phyloP scores from a whole-genome alignment of 2,888 invertebrate genomes.

The Hermaeophaga mercurialis region DNA sequence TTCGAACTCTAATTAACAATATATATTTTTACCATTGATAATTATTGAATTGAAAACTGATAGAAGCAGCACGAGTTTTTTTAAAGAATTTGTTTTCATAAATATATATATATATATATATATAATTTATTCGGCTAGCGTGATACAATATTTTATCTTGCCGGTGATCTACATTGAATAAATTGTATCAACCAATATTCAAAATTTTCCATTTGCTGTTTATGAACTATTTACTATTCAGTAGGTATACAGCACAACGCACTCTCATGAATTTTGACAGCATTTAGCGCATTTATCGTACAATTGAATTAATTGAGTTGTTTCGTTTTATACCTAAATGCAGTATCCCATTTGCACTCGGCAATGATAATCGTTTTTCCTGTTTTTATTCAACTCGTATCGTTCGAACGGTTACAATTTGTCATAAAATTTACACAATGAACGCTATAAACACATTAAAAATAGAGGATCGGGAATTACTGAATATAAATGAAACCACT shows the following conservation, averaged over 20 bases:
- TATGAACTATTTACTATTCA: slow-evolving; percentile 9
- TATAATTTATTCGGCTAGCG: not conserved
- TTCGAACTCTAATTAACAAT: too few relatives aligned
- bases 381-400: slow-evolving; percentile 14
- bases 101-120: too few relatives aligned
- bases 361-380: slow-evolving; percentile 17
- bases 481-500: slow-evolving; percentile 21
- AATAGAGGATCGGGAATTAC: slow-evolving; percentile 9
- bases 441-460: slow-evolving; percentile 23
- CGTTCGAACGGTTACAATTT: slow-evolving; percentile 23
- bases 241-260: slow-evolving; percentile 7
- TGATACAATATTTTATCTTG: not conserved
- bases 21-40: too few relatives aligned
- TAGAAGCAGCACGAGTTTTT: too few relatives aligned
- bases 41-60: too few relatives aligned
- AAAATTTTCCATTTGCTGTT: slow-evolving; percentile 14
- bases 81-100: too few relatives aligned
- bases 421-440: slow-evolving; percentile 24
- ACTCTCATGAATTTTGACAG: slow-evolving; percentile 26
- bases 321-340: slow-evolving; percentile 21
- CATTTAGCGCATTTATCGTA: slow-evolving; percentile 21
- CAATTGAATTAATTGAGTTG: slow-evolving; percentile 22
- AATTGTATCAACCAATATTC: slow-evolving; percentile 6
- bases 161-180: slow-evolving; percentile 2
- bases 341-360: slow-evolving; percentile 27